Percentiles rank a stretch among this genome's conserved stretches.
Conservation (phyloP, 1,140 invertebrate species). For the Matsumurasca onukii region DNA sequence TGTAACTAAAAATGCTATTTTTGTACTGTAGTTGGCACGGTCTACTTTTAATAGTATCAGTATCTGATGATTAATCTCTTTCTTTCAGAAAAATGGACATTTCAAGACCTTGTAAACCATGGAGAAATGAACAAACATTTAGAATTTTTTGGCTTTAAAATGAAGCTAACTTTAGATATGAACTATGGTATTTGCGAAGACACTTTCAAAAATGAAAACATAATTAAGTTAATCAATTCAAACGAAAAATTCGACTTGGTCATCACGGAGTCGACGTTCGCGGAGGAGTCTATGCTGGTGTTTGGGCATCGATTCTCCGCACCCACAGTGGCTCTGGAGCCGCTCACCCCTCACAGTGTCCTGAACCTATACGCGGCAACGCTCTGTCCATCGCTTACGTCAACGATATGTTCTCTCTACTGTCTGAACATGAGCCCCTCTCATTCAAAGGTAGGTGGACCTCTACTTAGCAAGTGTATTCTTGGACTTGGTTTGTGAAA, state of each 20-base stretch:
- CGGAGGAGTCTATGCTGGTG: not conserved
- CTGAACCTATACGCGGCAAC: not conserved
- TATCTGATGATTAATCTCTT: no score
- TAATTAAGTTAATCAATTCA: not conserved
- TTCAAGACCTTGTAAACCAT: no score
- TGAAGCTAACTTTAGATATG: not conserved
- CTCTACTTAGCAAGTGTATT: conserved; percentile 30
- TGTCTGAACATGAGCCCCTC: not conserved
- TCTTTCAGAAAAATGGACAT: no score
- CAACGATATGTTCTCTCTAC: not conserved
- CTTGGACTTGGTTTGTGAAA: not conserved
- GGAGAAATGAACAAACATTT: no score
- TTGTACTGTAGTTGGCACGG: no score
- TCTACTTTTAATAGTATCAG: no score
- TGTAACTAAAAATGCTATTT: no score
- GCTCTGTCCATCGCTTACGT: not conserved
- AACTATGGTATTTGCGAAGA: conserved; percentile 3
- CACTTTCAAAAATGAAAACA: not conserved
- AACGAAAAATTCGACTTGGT: not conserved
- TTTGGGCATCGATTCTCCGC: conserved; percentile 5
- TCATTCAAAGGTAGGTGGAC: no score
- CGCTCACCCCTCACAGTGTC: not conserved
- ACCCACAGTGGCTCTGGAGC: not conserved
- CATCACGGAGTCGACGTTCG: not conserved
- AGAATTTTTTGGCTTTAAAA: not conserved